Evolutionary conservation across 2,797 vertebrate genomes (phyloP).

Genomic region (Crenuchus spilurus): DNA sequence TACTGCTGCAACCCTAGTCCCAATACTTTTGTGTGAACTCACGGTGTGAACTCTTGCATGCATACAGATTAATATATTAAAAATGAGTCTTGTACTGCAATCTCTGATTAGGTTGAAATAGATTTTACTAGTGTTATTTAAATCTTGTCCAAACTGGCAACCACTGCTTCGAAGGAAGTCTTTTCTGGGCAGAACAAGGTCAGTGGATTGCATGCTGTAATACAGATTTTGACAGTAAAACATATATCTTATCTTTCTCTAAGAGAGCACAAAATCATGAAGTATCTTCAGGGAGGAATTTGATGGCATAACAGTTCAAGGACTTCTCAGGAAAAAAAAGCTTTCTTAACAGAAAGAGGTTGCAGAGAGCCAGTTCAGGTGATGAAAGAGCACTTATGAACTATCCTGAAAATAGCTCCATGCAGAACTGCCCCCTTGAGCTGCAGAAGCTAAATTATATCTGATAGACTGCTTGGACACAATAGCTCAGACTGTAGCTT

Average conservation of each 20-base stretch:
- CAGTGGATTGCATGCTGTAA: too few species aligned
- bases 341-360: not conserved
- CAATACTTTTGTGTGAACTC: too few species aligned
- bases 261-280: not conserved
- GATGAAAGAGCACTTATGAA: conserved; percentile 34
- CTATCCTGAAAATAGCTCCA: conserved; percentile 28
- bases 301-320: not conserved
- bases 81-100: too few species aligned
- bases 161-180: too few species aligned
- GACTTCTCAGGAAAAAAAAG: not conserved
- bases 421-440: conserved; percentile 14
- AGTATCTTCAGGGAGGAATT: not conserved
- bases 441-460: conserved; percentile 28
- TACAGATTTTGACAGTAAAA: not conserved
- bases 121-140: too few species aligned
- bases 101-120: too few species aligned
- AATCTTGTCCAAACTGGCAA: too few species aligned
- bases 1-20: too few species aligned
- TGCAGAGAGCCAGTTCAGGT: not conserved
- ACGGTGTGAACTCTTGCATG: too few species aligned
- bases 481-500: conserved; percentile 6
- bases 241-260: not conserved
- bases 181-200: not conserved
- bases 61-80: too few species aligned
- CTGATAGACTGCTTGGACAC: conserved; percentile 19